Evolutionary conservation across 2,797 vertebrate genomes (phyloP).

Genomic region (Glyptemys insculpta): DNA sequence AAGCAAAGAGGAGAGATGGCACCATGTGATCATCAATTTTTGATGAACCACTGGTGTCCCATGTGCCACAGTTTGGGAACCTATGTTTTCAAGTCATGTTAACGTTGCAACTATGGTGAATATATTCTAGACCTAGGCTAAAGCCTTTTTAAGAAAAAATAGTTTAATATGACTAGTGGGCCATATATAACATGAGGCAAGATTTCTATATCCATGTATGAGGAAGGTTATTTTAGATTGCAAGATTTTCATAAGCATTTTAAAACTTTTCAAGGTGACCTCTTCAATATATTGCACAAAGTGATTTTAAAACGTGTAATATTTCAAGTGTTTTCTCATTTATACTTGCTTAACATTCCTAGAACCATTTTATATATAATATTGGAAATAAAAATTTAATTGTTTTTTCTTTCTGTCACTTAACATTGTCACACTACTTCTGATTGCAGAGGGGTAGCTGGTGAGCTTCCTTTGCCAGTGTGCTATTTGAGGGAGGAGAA

Average conservation of each 20-base stretch:
- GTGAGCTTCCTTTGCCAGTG: background rate
- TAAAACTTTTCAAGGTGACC: background rate
- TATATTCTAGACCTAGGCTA: no score
- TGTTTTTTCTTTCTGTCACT: background rate
- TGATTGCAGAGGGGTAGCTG: rapidly evolving
- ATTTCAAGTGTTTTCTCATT: background rate
- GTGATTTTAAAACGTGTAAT: background rate
- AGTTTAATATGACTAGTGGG: no score
- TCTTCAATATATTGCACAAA: background rate
- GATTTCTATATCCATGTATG: no score
- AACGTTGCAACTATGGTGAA: no score
- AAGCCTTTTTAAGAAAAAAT: no score
- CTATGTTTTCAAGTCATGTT: background rate
- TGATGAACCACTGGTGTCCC: background rate
- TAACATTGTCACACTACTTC: background rate
- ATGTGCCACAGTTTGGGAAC: background rate
- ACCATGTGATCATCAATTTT: background rate
- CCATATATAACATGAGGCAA: no score
- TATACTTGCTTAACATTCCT: background rate
- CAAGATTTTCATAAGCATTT: background rate
- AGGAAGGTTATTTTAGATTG: background rate
- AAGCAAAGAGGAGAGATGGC: background rate
- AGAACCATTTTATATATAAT: background rate
- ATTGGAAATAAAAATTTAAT: background rate
- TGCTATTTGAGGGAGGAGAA: background rate